Evolutionary conservation across 2,797 vertebrate genomes (phyloP).

Genomic region (Gorsachius magnificus): DNA sequence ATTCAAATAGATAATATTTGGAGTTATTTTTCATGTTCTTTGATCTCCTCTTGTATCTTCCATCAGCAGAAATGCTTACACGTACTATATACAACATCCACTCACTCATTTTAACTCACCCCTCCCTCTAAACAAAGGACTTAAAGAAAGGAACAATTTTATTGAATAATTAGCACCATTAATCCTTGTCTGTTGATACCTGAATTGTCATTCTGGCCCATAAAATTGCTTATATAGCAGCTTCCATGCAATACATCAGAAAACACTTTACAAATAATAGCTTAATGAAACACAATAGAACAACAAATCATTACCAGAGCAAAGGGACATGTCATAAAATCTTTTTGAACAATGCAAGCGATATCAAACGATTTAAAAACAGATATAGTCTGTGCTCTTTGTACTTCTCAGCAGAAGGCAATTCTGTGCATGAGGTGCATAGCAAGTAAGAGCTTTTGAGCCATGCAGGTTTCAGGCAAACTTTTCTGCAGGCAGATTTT

Average conservation of each 20-base stretch:
- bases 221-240: conserved; percentile 26
- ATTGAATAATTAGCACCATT: conserved; percentile 59
- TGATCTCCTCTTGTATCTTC: neutral
- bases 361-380: conserved; percentile 16
- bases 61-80: conserved; percentile 5
- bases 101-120: neutral
- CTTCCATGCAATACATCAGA: conserved; percentile 17
- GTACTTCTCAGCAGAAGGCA: neutral
- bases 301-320: conserved; percentile 54
- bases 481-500: neutral
- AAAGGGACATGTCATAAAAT: conserved; percentile 49
- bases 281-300: conserved; percentile 40
- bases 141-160: conserved; percentile 28
- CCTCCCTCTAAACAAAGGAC: neutral
- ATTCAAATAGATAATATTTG: neutral
- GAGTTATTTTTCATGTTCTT: conserved; percentile 23
- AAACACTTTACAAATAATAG: conserved; percentile 58
- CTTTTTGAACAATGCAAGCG: conserved; percentile 1
- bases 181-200: conserved; percentile 44
- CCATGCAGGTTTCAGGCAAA: neutral
- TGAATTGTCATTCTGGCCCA: conserved; percentile 29
- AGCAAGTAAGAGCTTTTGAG: conserved; percentile 18
- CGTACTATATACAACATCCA: neutral
- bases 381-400: neutral
- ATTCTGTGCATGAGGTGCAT: conserved; percentile 5